phyloP scores from a whole-genome alignment of 1,140 invertebrate genomes.

The Bombus confusus region DNA sequence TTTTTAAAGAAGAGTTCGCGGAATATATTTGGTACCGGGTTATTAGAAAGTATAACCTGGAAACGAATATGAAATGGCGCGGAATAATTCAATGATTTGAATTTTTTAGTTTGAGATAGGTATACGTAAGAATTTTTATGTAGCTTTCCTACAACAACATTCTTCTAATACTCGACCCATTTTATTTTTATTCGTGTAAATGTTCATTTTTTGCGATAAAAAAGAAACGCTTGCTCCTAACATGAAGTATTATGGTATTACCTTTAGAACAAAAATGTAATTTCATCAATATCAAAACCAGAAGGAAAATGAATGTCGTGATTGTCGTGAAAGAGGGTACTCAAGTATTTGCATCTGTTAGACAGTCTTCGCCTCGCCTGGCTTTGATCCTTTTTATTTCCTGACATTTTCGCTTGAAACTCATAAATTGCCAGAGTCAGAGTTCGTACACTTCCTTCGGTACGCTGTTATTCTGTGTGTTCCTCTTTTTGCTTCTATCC shows the following conservation, averaged over 20 bases:
- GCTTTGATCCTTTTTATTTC: slow-evolving; percentile 30
- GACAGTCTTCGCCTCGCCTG: slow-evolving; percentile 12
- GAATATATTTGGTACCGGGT: not conserved
- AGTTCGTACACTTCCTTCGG: slow-evolving; percentile 19
- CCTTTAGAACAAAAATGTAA: slow-evolving; percentile 23
- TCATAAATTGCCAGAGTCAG: slow-evolving; percentile 57
- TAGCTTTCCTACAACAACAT: too few species aligned
- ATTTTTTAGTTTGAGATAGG: not conserved
- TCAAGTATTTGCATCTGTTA: slow-evolving; percentile 69
- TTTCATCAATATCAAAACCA: slow-evolving; percentile 46
- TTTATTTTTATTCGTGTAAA: not conserved
- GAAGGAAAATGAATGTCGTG: slow-evolving; percentile 10
- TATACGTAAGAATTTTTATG: not conserved
- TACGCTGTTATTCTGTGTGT: not conserved
- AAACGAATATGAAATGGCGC: not conserved
- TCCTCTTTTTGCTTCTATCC: not conserved
- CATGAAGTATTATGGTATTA: not conserved
- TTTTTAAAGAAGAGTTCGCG: not conserved
- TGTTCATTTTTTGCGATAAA: not conserved
- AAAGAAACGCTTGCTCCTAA: not conserved
- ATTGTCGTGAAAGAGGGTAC: slow-evolving; percentile 28
- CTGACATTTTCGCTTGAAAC: slow-evolving; percentile 54
- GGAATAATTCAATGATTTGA: slow-evolving; percentile 5
- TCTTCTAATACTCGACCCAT: not conserved
- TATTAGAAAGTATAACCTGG: not conserved